Conservation (phyloP, 2,113 vertebrate species). For the Cinclus cinclus region DNA sequence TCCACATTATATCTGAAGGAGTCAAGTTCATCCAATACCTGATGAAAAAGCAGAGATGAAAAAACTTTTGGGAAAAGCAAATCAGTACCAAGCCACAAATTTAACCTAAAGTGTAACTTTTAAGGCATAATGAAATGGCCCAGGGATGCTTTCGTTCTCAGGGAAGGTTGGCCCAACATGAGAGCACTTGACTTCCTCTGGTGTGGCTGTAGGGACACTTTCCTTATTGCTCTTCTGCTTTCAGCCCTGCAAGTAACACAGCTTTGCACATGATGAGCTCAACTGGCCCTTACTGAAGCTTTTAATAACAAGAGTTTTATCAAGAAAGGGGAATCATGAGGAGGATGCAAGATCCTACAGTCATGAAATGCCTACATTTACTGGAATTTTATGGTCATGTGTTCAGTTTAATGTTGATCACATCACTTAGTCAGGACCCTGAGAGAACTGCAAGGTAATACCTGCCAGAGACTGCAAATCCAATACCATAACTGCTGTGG, state of each 20-base stretch:
- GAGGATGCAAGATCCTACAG: background rate
- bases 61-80: background rate
- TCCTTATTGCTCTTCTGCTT: background rate
- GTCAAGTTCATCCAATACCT: conserved; percentile 78
- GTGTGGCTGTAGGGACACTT: background rate
- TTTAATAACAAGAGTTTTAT: background rate
- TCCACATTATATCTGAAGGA: conserved; percentile 79
- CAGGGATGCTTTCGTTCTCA: background rate
- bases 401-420: background rate
- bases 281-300: background rate
- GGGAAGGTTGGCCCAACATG: background rate
- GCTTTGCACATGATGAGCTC: background rate
- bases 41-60: background rate
- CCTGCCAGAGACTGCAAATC: conserved; percentile 77
- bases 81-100: background rate
- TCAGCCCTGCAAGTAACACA: background rate
- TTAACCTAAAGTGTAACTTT: background rate
- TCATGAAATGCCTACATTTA: background rate
- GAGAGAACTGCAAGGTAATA: background rate
- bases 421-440: background rate
- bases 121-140: background rate
- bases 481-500: conserved; percentile 78
- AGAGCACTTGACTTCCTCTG: background rate
- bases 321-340: background rate
- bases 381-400: background rate